phyloP scores from a whole-genome alignment of 2,113 vertebrate genomes.

The Raja brachyura region DNA sequence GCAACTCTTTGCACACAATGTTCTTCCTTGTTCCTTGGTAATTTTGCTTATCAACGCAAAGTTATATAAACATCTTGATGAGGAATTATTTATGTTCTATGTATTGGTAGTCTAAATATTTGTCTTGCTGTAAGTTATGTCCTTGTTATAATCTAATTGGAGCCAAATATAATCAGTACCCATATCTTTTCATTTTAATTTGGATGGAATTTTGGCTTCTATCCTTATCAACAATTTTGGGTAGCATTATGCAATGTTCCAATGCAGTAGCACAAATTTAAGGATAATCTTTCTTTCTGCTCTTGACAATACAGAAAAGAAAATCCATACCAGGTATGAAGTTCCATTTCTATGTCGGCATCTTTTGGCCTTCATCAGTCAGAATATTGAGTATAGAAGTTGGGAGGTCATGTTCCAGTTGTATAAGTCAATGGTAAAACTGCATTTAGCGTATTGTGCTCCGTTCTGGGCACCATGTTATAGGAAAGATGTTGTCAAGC shows the following conservation, averaged over 20 bases:
- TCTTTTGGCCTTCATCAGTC: neutral
- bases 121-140: neutral
- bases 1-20: neutral
- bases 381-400: no score
- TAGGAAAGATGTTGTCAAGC: no score
- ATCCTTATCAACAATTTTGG: neutral
- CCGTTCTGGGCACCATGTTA: no score
- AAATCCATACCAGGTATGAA: neutral
- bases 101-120: neutral
- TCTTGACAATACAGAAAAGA: neutral
- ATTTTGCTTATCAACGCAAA: neutral
- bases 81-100: neutral
- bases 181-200: neutral
- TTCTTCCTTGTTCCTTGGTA: neutral
- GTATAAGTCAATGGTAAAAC: no score
- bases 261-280: neutral
- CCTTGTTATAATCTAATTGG: slow-evolving; percentile 1
- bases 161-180: neutral
- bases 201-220: neutral
- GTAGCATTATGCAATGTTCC: neutral
- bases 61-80: neutral
- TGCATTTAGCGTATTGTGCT: no score
- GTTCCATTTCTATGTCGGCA: neutral
- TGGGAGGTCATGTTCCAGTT: no score
- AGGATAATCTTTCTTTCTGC: neutral